A percentile compares a stretch with the other conserved stretches of the same genome.
Conservation (phyloP, 2,888 invertebrate species). For the Lasioglossum marginatum region DNA sequence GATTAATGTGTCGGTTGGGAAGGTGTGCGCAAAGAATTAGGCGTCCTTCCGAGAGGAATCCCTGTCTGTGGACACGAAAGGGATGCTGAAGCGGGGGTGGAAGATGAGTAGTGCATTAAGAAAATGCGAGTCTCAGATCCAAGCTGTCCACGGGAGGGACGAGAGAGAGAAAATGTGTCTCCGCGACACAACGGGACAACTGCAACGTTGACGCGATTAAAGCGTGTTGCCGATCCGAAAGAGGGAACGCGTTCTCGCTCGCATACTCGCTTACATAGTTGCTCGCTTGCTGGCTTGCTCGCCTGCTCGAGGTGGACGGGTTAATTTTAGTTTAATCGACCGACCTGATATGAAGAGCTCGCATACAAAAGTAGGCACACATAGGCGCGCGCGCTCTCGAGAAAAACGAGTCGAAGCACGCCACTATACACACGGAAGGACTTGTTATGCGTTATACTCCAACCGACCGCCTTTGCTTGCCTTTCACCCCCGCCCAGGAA, state of each 20-base stretch:
- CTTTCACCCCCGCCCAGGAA: constrained; percentile 40
- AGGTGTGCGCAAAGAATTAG: constrained; percentile 5
- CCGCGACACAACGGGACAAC: constrained; percentile 20
- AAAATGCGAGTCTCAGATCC: constrained; percentile 20
- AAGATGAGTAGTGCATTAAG: background rate
- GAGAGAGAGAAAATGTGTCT: background rate
- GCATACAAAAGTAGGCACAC: constrained; percentile 57
- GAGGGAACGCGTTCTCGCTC: constrained; percentile 55
- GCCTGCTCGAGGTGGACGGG: constrained; percentile 67
- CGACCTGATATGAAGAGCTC: constrained; percentile 69
- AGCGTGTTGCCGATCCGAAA: constrained; percentile 57
- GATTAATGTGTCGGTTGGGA: background rate
- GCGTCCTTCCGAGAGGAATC: background rate
- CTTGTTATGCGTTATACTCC: constrained; percentile 47
- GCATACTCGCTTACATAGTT: constrained; percentile 34
- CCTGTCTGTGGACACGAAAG: background rate
- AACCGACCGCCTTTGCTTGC: constrained; percentile 33
- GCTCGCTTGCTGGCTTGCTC: constrained; percentile 13
- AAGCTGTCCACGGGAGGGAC: constrained; percentile 1
- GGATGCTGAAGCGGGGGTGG: no score
- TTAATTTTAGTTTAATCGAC: constrained; percentile 75
- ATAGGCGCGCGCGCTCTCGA: constrained; percentile 39
- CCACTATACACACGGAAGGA: constrained; percentile 42
- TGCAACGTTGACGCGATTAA: constrained; percentile 26
- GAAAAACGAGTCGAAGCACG: constrained; percentile 32